Evolutionary conservation across 2,797 vertebrate species (phyloP).

Genomic region (Manis javanica): DNA sequence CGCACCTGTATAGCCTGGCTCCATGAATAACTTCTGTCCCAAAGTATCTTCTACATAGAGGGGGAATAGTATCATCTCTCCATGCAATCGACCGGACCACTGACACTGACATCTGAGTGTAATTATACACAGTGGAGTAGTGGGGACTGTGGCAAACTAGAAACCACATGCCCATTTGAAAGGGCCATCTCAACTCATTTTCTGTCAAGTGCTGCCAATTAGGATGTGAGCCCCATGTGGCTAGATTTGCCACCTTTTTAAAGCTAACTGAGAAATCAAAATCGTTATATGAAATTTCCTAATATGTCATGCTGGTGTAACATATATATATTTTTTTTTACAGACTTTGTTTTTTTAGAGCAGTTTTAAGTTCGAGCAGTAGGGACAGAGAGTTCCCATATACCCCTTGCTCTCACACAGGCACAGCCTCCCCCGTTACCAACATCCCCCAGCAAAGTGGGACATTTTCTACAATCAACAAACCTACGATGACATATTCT

Average conservation of each 20-base stretch:
- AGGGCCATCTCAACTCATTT: no score
- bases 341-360: neutral
- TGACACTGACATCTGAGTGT: neutral
- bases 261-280: neutral
- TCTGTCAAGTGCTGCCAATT: neutral
- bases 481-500: neutral
- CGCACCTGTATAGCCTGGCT: neutral
- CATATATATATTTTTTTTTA: neutral
- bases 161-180: rapidly evolving
- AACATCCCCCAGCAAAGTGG: neutral
- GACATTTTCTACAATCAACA: no score
- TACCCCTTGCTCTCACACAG: rapidly evolving
- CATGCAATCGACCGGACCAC: neutral
- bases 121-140: rapidly evolving
- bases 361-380: neutral
- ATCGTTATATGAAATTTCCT: neutral
- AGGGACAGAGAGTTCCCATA: neutral
- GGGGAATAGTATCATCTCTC: neutral
- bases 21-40: neutral
- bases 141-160: no score
- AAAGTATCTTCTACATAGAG: neutral
- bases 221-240: neutral
- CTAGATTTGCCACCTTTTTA: neutral
- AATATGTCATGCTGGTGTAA: neutral
- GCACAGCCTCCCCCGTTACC: no score